phyloP scores from a whole-genome alignment of 2,888 invertebrate species.

The Agrochola lota region DNA sequence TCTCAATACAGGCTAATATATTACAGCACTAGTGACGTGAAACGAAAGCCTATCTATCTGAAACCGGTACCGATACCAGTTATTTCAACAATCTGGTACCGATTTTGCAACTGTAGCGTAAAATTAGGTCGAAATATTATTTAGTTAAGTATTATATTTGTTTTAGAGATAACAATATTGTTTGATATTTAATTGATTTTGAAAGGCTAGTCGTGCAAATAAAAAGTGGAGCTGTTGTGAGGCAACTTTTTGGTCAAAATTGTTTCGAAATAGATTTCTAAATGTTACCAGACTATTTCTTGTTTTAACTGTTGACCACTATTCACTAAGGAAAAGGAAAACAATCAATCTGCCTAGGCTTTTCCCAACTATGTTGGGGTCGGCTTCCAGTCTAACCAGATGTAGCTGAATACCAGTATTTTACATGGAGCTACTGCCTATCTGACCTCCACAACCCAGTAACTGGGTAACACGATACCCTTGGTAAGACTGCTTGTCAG shows the following conservation, averaged over 20 bases:
- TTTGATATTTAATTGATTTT: conserved; percentile 47
- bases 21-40: conserved; percentile 54
- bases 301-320: neutral
- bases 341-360: too few species aligned
- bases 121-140: conserved; percentile 57
- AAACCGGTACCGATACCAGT: conserved; percentile 63
- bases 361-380: too few species aligned
- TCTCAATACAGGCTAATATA: conserved; percentile 49
- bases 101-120: conserved; percentile 63
- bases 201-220: conserved; percentile 23
- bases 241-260: conserved; percentile 6
- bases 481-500: too few species aligned
- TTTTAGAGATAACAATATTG: conserved; percentile 27
- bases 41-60: conserved; percentile 67
- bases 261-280: conserved; percentile 2
- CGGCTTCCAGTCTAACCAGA: too few species aligned
- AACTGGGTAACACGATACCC: too few species aligned
- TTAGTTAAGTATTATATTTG: conserved; percentile 34
- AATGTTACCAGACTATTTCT: conserved; percentile 14
- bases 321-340: neutral
- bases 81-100: conserved; percentile 60
- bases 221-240: conserved; percentile 1
- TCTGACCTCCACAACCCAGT: too few species aligned
- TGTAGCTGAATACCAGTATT: too few species aligned
- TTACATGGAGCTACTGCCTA: too few species aligned